Evolutionary conservation across 2,113 vertebrate species (phyloP).

Genomic region (Megaceryle torquata): DNA sequence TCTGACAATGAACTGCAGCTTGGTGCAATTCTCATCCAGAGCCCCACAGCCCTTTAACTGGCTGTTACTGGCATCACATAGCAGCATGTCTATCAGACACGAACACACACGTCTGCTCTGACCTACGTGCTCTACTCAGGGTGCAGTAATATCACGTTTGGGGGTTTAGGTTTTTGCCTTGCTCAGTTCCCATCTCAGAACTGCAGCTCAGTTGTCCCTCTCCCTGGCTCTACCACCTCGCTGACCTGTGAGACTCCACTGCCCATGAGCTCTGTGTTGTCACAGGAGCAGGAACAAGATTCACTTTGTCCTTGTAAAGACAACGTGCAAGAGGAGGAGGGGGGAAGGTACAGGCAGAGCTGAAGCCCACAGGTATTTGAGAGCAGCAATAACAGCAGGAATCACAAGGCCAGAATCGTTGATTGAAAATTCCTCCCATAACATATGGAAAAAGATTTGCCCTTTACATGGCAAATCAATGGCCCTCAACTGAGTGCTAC

Average conservation of each 20-base stretch:
- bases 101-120: background rate
- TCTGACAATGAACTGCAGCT: background rate
- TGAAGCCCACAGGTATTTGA: background rate
- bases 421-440: conserved; percentile 26
- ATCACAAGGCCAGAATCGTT: background rate
- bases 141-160: background rate
- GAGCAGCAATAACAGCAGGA: background rate
- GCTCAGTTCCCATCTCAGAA: background rate
- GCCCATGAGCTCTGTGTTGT: background rate
- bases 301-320: background rate
- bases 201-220: background rate
- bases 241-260: background rate
- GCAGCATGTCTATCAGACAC: background rate
- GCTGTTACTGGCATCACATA: background rate
- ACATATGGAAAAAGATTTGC: conserved; percentile 39
- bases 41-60: background rate
- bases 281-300: background rate
- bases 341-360: background rate
- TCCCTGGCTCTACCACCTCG: background rate
- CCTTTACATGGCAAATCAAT: conserved; percentile 59
- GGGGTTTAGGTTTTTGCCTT: background rate
- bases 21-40: background rate
- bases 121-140: background rate
- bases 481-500: conserved; percentile 36
- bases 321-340: background rate